Percentiles rank a stretch among this genome's conserved stretches.
phyloP scores from a whole-genome alignment of 2,888 invertebrate species.

The Pycnomerus fuliginosus region DNA sequence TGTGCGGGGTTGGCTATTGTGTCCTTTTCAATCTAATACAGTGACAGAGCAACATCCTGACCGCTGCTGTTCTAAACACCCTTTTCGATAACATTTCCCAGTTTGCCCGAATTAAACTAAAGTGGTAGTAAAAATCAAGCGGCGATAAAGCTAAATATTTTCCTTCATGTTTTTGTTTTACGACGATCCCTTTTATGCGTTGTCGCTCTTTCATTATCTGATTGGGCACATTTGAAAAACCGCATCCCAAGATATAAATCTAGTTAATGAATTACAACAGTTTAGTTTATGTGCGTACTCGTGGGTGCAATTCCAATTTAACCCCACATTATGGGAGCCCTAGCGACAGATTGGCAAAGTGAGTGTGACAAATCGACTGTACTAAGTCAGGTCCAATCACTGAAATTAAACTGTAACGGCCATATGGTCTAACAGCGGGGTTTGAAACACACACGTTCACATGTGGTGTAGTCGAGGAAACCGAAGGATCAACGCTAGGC shows the following conservation, averaged over 20 bases:
- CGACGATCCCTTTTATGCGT: too few species aligned
- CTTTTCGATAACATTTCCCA: too few species aligned
- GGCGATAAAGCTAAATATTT: background rate
- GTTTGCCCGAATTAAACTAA: too few species aligned
- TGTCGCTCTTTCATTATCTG: too few species aligned
- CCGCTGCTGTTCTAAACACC: slow-evolving; percentile 39
- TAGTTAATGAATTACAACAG: slow-evolving; percentile 41
- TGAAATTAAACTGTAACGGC: slow-evolving; percentile 43
- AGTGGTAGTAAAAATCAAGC: background rate
- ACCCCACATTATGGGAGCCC: slow-evolving; percentile 38
- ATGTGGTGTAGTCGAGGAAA: slow-evolving; percentile 20
- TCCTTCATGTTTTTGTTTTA: background rate
- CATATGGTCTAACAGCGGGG: slow-evolving; percentile 45
- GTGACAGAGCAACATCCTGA: slow-evolving; percentile 37
- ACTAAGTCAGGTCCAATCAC: slow-evolving; percentile 45
- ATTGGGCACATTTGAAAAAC: background rate
- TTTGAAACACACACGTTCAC: slow-evolving; percentile 19
- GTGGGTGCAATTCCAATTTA: slow-evolving; percentile 34
- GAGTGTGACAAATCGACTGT: slow-evolving; percentile 49
- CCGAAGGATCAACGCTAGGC: slow-evolving; percentile 20
- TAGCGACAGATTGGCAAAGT: slow-evolving; percentile 48
- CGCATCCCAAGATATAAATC: background rate
- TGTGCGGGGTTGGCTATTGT: slow-evolving; percentile 24
- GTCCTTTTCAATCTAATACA: slow-evolving; percentile 30
- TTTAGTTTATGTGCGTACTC: slow-evolving; percentile 36